Conservation (phyloP, 2,888 invertebrate genomes). For the Hemicrepidius hirtus region DNA sequence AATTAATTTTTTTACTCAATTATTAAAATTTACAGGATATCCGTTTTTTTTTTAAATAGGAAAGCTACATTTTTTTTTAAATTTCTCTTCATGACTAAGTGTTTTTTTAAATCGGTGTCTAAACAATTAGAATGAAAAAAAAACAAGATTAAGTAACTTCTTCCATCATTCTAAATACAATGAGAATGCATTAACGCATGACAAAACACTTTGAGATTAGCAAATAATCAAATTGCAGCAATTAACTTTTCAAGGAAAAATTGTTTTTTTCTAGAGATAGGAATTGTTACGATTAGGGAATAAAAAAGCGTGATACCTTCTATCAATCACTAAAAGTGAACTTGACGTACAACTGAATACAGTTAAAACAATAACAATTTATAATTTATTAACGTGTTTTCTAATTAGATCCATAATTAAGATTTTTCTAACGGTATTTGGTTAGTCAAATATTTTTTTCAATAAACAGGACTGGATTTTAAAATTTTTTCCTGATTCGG, state of each 20-base stretch:
- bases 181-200: constrained; percentile 56
- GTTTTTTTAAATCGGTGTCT: not conserved
- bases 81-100: not conserved
- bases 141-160: constrained; percentile 20
- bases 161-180: constrained; percentile 24
- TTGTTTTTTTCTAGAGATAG: not conserved
- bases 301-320: constrained; percentile 34
- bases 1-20: no score
- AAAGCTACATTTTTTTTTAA: no score
- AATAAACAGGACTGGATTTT: not conserved
- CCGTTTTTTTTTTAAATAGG: no score
- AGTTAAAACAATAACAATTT: constrained; percentile 37
- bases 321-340: constrained; percentile 20
- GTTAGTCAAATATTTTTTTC: constrained; percentile 23
- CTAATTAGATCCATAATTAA: constrained; percentile 58
- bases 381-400: constrained; percentile 56
- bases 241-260: constrained; percentile 50
- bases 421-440: constrained; percentile 37
- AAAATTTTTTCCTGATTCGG: not conserved
- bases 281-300: constrained; percentile 6
- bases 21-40: no score
- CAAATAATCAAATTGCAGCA: constrained; percentile 61
- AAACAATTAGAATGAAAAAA: constrained; percentile 10
- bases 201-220: constrained; percentile 62
- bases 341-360: constrained; percentile 9